Percentiles rank a stretch among this genome's conserved stretches.
Evolutionary conservation across 1,140 invertebrate species (phyloP).

Genomic region (Prorops nasuta): DNA sequence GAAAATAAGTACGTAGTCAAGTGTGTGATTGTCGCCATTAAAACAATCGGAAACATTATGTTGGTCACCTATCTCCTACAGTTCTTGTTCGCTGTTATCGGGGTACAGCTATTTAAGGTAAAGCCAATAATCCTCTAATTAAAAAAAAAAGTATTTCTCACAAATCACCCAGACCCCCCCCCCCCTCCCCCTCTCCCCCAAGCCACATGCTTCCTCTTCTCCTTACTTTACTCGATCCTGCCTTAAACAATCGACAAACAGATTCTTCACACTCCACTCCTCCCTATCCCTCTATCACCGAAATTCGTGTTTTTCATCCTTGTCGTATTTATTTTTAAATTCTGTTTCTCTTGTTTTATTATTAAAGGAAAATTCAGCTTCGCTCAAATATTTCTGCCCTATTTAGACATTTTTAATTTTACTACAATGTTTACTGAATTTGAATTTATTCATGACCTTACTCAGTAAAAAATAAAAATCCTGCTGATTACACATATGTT

Average conservation of each 20-base stretch:
- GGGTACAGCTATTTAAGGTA: constrained; percentile 99
- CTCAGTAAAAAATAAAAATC: no score
- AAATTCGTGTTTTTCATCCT: not conserved
- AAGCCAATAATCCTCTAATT: constrained; percentile 47
- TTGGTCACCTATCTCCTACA: constrained; percentile 98
- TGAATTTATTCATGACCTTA: no score
- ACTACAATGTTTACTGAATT: no score
- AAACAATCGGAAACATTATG: constrained; percentile 99
- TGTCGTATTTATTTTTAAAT: constrained; percentile 14
- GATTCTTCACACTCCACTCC: no score
- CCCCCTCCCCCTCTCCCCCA: constrained; percentile 1
- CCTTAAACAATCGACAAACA: no score
- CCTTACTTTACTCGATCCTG: not conserved
- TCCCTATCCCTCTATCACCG: not conserved
- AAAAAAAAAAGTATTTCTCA: constrained; percentile 10
- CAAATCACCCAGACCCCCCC: constrained; percentile 7
- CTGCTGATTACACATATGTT: no score
- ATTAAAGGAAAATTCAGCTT: no score
- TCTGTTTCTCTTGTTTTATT: not conserved
- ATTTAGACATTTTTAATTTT: no score
- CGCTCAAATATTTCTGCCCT: no score
- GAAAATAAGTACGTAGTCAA: constrained; percentile 90
- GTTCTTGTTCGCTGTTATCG: constrained; percentile 99
- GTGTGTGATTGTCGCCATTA: constrained; percentile 98
- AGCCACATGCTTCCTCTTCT: not conserved